phyloP scores from a whole-genome alignment of 2,797 vertebrate species.

The Geotria australis region DNA sequence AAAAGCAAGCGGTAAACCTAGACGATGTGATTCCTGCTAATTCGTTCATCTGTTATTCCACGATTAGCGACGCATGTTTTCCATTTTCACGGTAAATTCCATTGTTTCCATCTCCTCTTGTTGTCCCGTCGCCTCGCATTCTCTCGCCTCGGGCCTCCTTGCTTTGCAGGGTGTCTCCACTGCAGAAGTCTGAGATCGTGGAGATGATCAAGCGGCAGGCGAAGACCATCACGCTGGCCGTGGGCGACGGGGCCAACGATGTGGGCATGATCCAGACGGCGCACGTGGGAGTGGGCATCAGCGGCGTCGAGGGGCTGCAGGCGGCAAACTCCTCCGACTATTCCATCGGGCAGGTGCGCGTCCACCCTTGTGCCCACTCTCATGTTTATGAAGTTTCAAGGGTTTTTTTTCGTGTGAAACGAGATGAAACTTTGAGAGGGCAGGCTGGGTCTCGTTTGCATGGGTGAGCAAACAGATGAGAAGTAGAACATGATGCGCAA shows the following conservation, averaged over 20 bases:
- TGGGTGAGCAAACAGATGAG: no score
- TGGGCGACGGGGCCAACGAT: slow-evolving; percentile 87
- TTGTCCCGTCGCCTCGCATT: neutral
- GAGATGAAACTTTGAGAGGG: no score
- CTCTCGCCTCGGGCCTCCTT: neutral
- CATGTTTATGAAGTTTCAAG: slow-evolving; percentile 1
- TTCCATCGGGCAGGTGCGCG: slow-evolving; percentile 66
- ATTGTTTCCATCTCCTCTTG: neutral
- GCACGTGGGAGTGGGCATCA: slow-evolving; percentile 86
- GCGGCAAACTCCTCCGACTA: slow-evolving; percentile 94
- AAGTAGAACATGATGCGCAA: no score
- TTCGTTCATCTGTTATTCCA: no score
- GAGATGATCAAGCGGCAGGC: slow-evolving; percentile 96
- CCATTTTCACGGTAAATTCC: no score
- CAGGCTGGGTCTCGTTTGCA: no score
- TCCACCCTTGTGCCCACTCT: slow-evolving; percentile 5
- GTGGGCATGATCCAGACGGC: slow-evolving; percentile 99
- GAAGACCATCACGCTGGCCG: slow-evolving; percentile 84
- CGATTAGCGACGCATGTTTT: no score
- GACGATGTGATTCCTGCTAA: no score
- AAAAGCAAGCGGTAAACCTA: no score
- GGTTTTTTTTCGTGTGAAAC: no score
- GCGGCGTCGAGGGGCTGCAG: slow-evolving; percentile 94
- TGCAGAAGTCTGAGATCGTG: slow-evolving; percentile 96
- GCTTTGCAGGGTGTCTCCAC: slow-evolving; percentile 52